A percentile compares a stretch with the other conserved stretches of the same genome.
These are phyloP conservation scores for Alouatta palliata DNA, from an alignment of 2,113 vertebrate genomes.

Conservation along the genomic window DNA sequence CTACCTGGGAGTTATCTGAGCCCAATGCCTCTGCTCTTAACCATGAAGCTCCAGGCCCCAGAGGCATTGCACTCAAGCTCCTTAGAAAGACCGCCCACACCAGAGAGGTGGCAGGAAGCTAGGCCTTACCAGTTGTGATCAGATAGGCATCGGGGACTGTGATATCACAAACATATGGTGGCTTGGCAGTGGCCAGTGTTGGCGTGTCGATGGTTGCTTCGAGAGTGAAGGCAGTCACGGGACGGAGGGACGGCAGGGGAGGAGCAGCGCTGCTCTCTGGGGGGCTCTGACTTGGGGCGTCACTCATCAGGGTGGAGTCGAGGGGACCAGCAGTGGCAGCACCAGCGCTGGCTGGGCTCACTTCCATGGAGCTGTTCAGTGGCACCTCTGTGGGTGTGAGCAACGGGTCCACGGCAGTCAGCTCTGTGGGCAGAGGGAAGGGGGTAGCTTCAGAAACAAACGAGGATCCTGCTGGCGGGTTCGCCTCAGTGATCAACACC, in stretches of 20 bases:
- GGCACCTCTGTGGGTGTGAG: slow-evolving; percentile 59
- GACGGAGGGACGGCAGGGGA: neutral
- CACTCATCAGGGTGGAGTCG: neutral
- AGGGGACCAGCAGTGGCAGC: neutral
- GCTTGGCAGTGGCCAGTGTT: slow-evolving; percentile 81
- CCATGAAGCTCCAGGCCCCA: fast-evolving
- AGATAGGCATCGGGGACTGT: slow-evolving; percentile 88
- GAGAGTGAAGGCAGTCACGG: slow-evolving; percentile 21
- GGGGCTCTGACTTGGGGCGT: neutral
- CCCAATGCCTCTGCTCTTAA: neutral
- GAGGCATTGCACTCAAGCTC: neutral
- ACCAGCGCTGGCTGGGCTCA: slow-evolving; percentile 61
- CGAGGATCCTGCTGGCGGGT: neutral
- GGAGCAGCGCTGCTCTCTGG: neutral
- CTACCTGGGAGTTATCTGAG: neutral
- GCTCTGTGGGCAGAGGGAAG: slow-evolving; percentile 54
- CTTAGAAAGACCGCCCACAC: neutral
- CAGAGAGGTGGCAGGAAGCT: neutral
- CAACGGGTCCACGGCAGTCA: neutral
- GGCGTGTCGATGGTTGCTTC: slow-evolving; percentile 68
- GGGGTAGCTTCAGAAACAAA: neutral
- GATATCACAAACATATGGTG: slow-evolving; percentile 90
- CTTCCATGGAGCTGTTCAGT: slow-evolving; percentile 49
- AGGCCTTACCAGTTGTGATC: slow-evolving; percentile 89
- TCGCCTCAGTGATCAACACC: neutral